These are phyloP conservation scores for Upupa epops DNA, from an alignment of 2,113 vertebrate species.

Conservation along the genomic window DNA sequence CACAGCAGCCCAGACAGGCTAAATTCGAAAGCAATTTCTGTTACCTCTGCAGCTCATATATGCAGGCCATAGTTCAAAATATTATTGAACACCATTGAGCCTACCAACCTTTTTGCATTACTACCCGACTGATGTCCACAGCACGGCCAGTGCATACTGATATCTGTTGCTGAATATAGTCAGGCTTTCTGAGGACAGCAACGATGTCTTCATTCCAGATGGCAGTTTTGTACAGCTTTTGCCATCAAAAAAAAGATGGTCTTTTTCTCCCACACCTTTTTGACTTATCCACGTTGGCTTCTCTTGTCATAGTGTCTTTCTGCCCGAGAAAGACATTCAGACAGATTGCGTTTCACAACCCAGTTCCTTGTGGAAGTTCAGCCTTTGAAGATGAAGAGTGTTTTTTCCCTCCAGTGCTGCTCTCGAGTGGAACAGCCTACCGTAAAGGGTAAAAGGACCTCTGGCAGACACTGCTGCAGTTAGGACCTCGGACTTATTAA, in stretches of 20 bases:
- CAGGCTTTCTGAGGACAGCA: background rate
- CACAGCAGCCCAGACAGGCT: background rate
- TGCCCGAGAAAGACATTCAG: background rate
- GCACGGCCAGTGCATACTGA: rapidly evolving
- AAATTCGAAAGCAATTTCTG: background rate
- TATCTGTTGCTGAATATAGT: slow-evolving; percentile 27
- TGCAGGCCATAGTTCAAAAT: background rate
- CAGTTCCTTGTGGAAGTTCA: background rate
- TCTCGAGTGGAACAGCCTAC: rapidly evolving
- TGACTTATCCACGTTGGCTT: background rate
- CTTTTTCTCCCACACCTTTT: background rate
- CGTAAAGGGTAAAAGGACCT: background rate
- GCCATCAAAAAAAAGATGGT: background rate
- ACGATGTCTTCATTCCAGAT: background rate
- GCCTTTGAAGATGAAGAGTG: background rate
- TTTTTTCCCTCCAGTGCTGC: background rate
- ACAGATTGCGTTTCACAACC: background rate
- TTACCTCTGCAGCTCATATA: background rate
- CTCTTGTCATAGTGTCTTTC: background rate
- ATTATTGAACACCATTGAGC: background rate
- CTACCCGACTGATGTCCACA: background rate
- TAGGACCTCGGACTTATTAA: background rate
- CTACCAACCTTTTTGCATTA: background rate
- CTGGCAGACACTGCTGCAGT: background rate
- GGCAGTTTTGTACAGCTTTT: background rate